Evolutionary conservation across 2,113 vertebrate species (phyloP).

Genomic region (Poeciliopsis turrubarensis): DNA sequence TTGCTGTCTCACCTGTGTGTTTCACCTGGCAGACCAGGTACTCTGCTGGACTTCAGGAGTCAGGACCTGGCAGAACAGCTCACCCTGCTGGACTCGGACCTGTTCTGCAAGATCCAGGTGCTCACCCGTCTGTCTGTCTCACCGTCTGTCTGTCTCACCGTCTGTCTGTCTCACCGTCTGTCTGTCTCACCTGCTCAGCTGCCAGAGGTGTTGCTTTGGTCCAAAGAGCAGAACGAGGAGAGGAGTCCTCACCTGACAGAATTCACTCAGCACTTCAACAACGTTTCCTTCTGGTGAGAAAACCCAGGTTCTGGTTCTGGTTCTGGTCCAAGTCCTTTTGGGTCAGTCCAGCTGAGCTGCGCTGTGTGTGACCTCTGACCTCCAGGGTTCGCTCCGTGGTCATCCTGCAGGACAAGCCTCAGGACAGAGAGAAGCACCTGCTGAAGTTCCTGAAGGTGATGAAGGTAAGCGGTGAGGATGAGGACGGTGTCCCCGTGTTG

Average conservation of each 20-base stretch:
- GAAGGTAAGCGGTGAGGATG: constrained; percentile 82
- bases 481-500: no score
- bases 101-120: constrained; percentile 94
- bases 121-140: not conserved
- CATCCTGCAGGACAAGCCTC: constrained; percentile 93
- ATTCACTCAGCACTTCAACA: constrained; percentile 99
- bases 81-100: constrained; percentile 90
- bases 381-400: constrained; percentile 95
- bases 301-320: constrained; percentile 26
- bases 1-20: not conserved
- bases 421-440: constrained; percentile 90
- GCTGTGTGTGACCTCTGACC: not conserved
- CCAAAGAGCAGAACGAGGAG: constrained; percentile 97
- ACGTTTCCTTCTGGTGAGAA: constrained; percentile 94
- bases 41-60: constrained; percentile 92
- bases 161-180: no score
- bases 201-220: constrained; percentile 94
- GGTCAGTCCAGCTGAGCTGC: no score
- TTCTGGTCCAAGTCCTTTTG: no score
- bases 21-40: constrained; percentile 84
- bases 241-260: constrained; percentile 93
- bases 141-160: not conserved
- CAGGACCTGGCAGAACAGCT: constrained; percentile 94
- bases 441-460: constrained; percentile 96
- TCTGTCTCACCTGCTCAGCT: constrained; percentile 75